These are phyloP conservation scores for Acleris cristana DNA, from an alignment of 2,888 invertebrate genomes.

Conservation along the genomic window DNA sequence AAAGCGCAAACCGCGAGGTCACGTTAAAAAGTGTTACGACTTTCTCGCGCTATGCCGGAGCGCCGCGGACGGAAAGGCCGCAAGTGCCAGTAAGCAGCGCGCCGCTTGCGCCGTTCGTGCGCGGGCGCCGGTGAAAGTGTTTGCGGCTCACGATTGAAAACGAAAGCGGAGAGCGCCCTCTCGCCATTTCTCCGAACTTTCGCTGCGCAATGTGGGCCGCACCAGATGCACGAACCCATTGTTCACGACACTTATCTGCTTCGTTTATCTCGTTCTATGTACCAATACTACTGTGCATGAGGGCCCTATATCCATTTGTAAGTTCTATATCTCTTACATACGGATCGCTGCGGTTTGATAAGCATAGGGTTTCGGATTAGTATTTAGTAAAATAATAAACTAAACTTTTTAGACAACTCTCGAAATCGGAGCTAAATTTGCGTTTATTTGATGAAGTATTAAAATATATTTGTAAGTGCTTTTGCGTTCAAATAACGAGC, in stretches of 20 bases:
- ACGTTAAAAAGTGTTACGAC: slow-evolving; percentile 82
- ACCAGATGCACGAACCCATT: slow-evolving; percentile 76
- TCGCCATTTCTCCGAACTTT: slow-evolving; percentile 83
- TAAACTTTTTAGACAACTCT: no score
- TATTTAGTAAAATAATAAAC: no score
- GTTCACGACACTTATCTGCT: slow-evolving; percentile 61
- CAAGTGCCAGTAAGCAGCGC: slow-evolving; percentile 65
- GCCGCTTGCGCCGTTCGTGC: slow-evolving; percentile 72
- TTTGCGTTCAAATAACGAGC: no score
- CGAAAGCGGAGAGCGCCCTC: slow-evolving; percentile 83
- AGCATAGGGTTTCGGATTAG: no score
- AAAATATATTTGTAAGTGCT: no score
- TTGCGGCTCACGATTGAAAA: slow-evolving; percentile 78
- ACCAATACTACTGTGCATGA: slow-evolving; percentile 2
- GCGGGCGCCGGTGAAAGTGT: slow-evolving; percentile 79
- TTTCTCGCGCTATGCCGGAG: slow-evolving; percentile 73
- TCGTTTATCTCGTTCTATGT: slow-evolving; percentile 43
- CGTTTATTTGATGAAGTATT: no score
- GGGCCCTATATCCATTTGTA: no score
- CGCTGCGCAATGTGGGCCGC: slow-evolving; percentile 79
- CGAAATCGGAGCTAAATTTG: no score
- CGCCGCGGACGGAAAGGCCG: slow-evolving; percentile 64
- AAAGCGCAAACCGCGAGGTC: slow-evolving; percentile 81
- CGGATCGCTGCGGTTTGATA: not conserved
- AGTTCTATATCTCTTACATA: no score